These are phyloP conservation scores for Drosophila gaucha DNA, from an alignment of 2,888 invertebrate genomes.

Conservation along the genomic window DNA sequence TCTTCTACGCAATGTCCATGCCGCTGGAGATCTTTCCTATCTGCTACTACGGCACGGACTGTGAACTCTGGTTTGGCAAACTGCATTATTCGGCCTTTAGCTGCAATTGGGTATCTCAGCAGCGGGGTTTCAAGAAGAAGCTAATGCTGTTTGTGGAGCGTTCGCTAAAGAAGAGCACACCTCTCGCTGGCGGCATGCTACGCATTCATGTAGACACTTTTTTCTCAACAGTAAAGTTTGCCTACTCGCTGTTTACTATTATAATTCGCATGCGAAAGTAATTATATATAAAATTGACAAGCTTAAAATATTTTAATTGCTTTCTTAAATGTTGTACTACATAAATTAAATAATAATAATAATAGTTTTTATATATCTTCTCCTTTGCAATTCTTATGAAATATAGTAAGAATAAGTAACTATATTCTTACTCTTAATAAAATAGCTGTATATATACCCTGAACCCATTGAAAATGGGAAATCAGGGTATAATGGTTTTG, in stretches of 20 bases:
- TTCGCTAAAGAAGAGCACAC: conserved; percentile 51
- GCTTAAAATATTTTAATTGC: too few relatives aligned
- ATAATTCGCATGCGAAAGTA: conserved; percentile 59
- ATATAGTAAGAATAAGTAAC: too few relatives aligned
- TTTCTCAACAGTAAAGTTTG: conserved; percentile 56
- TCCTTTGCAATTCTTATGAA: too few relatives aligned
- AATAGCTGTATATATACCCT: too few relatives aligned
- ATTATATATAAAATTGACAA: too few relatives aligned
- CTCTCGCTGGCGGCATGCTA: conserved; percentile 71
- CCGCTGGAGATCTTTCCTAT: conserved; percentile 67
- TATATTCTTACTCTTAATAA: too few relatives aligned
- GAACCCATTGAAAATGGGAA: too few relatives aligned
- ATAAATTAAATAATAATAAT: too few relatives aligned
- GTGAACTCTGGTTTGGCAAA: conserved; percentile 53
- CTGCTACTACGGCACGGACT: conserved; percentile 72
- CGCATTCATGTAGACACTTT: conserved; percentile 70
- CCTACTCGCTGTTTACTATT: conserved; percentile 73
- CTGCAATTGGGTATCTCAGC: conserved; percentile 71
- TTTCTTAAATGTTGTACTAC: too few relatives aligned
- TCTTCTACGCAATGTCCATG: conserved; percentile 53
- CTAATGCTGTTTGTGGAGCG: conserved; percentile 71
- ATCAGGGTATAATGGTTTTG: too few relatives aligned
- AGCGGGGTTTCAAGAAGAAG: conserved; percentile 56
- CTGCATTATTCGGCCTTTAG: conserved; percentile 66
- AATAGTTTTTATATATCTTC: too few relatives aligned